Percentiles rank a stretch among this genome's conserved stretches.
Conservation (phyloP, 37 sponge, comb jelly and placozoan genomes). For the Axinella damicornis region DNA sequence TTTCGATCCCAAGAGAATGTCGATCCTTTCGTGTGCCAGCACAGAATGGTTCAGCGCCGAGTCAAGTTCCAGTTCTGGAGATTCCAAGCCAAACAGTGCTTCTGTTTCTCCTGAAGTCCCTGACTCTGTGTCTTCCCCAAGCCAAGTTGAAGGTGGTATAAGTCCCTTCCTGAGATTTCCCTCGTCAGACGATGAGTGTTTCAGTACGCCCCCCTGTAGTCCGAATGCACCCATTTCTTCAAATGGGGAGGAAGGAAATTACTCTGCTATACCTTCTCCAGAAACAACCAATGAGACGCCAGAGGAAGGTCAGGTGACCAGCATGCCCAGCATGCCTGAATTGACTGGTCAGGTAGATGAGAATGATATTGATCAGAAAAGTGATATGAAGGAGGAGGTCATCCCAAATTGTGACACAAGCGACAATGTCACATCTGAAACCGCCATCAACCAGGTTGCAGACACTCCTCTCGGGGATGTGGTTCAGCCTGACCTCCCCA, state of each 20-base stretch:
- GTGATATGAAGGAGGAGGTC: no score
- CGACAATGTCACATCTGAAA: not conserved
- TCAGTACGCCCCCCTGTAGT: slow-evolving; percentile 55
- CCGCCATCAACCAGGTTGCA: no score
- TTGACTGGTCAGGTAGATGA: no score
- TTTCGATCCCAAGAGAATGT: slow-evolving; percentile 1
- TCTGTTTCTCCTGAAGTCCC: slow-evolving; percentile 14
- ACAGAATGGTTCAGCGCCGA: slow-evolving; percentile 34
- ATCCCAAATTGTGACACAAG: not conserved
- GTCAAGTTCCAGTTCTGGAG: not conserved
- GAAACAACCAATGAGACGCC: no score
- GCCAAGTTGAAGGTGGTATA: not conserved
- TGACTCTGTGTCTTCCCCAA: no score
- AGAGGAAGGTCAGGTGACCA: not conserved
- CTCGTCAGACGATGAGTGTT: slow-evolving; percentile 32
- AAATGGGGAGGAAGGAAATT: not conserved
- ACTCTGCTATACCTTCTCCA: not conserved
- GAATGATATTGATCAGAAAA: no score
- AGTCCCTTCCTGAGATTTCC: not conserved
- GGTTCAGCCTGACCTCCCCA: no score
- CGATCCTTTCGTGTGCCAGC: slow-evolving; percentile 28
- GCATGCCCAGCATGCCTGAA: no score
- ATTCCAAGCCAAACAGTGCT: not conserved
- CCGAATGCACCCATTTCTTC: slow-evolving; percentile 12
- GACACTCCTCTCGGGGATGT: no score